Conservation (phyloP, 92 coral and sea anemone genomes). For the Paragorgia papillata region DNA sequence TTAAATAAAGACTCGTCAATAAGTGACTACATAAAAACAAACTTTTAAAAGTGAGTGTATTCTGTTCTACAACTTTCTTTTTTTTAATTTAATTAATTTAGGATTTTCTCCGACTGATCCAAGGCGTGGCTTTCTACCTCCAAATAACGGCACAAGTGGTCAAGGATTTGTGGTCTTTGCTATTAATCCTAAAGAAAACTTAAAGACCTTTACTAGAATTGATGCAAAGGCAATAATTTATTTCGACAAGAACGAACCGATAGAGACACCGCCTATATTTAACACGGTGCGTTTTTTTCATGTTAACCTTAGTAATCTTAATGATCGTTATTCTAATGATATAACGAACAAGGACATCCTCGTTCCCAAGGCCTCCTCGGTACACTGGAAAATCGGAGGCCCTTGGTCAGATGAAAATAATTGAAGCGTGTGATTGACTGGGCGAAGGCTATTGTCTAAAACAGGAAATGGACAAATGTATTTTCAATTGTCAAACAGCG, state of each 20-base stretch:
- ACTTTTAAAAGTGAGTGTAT: too few relatives aligned
- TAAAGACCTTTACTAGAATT: slow-evolving; percentile 59
- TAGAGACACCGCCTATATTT: slow-evolving; percentile 80
- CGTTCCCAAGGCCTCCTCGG: too few relatives aligned
- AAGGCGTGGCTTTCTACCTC: slow-evolving; percentile 73
- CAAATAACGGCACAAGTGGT: slow-evolving; percentile 79
- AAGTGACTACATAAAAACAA: too few relatives aligned
- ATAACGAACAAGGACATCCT: too few relatives aligned
- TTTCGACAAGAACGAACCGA: slow-evolving; percentile 75
- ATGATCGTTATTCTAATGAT: not conserved
- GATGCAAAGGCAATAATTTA: slow-evolving; percentile 76
- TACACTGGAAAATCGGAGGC: too few relatives aligned
- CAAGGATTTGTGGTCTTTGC: slow-evolving; percentile 73
- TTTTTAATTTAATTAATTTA: not conserved
- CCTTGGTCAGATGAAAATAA: too few relatives aligned
- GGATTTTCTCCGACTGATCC: slow-evolving; percentile 65
- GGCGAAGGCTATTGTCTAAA: too few relatives aligned
- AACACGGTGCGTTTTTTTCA: slow-evolving; percentile 62
- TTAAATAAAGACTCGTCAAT: too few relatives aligned
- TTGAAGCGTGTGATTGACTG: too few relatives aligned
- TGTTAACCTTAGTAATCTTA: not conserved
- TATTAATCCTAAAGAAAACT: slow-evolving; percentile 54
- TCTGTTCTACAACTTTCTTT: too few relatives aligned
- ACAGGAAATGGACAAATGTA: too few relatives aligned
- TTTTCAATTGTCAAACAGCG: too few relatives aligned